Evolutionary conservation across 2,113 vertebrate genomes (phyloP), one percentile per base, ranked within the genome.

Genomic region (Oryzias woworae): DNA sequence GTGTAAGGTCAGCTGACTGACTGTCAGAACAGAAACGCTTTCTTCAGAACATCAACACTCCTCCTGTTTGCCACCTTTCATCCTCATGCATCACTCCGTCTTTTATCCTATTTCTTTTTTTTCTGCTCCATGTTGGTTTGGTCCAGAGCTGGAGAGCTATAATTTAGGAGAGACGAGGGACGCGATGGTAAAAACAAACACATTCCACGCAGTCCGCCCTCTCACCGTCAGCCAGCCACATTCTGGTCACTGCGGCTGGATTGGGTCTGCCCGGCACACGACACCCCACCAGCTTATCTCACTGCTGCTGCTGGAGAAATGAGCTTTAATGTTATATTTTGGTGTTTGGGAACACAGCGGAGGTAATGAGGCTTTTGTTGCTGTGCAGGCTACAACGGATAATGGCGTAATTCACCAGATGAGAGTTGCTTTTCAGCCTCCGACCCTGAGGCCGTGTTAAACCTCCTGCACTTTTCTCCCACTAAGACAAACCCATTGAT

Each of bases 151-250:
- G 6, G 22, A 75, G 47, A 73, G 76, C 78, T 85, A 46, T 86
- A 84, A 87, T 88, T 88, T 82, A 62, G 74, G 60, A 44, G 62
- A 73, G 78, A 78, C 73, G 42, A 68, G 75, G 69, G 60, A 83
- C 54, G 73, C 73, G 78, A 78, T 87, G 80, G 72, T 73, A 86
- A 81, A 88, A 81, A 78, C 81, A 87, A 79, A 86, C 79, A 84
- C 53, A 47, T 62, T 72, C 65, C 42, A 61, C 20, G 28, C 53
- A 63, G 56, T 61, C 80, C 74, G 45, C 78, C 80, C 71, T 53
- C 70, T 65, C 82, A 86, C 80, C 71, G 3, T 78, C 62, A 65
- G 62, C 42, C 67, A 71, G 72, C 82, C 85, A 81, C 85, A 86
- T 12, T 53, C 59, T 78, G 82, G 78, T 82, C 88, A 77, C 68